Conservation (phyloP, 2,888 invertebrate species). For the Opisthograptis luteolata region DNA sequence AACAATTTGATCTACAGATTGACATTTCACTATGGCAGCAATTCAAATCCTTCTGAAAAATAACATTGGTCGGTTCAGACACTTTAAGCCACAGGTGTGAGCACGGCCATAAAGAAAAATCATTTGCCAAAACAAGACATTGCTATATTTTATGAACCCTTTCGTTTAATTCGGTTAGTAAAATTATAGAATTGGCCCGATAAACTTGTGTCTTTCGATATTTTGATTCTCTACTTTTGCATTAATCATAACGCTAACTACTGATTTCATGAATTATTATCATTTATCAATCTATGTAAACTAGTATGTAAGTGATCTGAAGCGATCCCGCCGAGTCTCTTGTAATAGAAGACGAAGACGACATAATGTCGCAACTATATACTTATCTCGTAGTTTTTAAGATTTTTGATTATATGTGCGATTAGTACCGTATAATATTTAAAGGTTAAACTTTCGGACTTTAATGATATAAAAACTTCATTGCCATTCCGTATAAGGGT, state of each 20-base stretch:
- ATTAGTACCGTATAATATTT: no score
- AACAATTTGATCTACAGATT: no score
- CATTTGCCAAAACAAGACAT: constrained; percentile 35
- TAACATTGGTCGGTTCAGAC: no score
- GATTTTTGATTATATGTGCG: background rate
- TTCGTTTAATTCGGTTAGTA: constrained; percentile 3
- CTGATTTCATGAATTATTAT: background rate
- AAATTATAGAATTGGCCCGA: background rate
- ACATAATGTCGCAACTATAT: background rate
- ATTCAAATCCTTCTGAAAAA: no score
- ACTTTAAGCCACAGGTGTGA: no score
- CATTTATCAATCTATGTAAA: background rate
- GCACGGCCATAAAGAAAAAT: no score
- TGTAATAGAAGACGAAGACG: background rate
- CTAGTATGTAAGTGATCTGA: background rate
- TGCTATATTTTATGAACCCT: constrained; percentile 9
- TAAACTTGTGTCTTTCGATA: constrained; percentile 42
- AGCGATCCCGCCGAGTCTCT: background rate
- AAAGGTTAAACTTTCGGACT: background rate
- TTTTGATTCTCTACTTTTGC: background rate
- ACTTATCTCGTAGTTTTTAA: background rate
- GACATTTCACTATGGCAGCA: no score
- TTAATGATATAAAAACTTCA: no score
- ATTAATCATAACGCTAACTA: background rate
- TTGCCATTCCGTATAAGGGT: background rate